Evolutionary conservation across 2,888 invertebrate genomes (phyloP).

Genomic region (Acleris holmiana): DNA sequence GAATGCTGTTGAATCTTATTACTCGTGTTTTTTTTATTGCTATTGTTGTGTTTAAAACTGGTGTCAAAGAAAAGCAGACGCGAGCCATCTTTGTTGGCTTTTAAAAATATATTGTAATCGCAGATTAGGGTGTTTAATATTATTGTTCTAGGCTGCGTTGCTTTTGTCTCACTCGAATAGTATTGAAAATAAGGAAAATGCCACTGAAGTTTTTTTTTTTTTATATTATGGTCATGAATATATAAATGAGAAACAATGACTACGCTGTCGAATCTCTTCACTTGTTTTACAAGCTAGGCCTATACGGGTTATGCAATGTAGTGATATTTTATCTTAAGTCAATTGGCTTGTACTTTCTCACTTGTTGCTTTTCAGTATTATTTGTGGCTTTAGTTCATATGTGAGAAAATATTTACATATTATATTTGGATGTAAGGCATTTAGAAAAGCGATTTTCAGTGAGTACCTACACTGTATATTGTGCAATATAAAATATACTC

Average conservation of each 20-base stretch:
- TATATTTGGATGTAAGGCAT: no score
- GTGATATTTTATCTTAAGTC: no score
- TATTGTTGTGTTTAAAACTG: not conserved
- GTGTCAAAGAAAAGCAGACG: conserved; percentile 8
- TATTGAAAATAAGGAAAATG: not conserved
- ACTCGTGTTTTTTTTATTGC: not conserved
- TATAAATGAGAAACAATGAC: not conserved
- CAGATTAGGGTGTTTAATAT: conserved; percentile 64
- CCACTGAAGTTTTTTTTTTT: not conserved
- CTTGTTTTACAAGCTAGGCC: not conserved
- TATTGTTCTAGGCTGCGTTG: conserved; percentile 65
- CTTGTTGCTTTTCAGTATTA: no score
- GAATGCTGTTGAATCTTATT: no score
- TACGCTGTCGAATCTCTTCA: not conserved
- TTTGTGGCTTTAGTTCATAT: no score
- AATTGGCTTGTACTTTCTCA: no score
- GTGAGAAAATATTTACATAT: no score
- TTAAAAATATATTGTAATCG: conserved; percentile 62
- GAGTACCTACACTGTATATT: no score
- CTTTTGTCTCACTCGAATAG: conserved; percentile 51
- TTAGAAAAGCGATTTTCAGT: no score
- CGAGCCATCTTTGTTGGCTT: conserved; percentile 16
- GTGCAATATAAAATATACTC: no score
- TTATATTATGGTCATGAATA: not conserved
- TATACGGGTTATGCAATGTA: not conserved